Conservation (phyloP, 2,113 vertebrate species). For the Rhinolophus sinicus region DNA sequence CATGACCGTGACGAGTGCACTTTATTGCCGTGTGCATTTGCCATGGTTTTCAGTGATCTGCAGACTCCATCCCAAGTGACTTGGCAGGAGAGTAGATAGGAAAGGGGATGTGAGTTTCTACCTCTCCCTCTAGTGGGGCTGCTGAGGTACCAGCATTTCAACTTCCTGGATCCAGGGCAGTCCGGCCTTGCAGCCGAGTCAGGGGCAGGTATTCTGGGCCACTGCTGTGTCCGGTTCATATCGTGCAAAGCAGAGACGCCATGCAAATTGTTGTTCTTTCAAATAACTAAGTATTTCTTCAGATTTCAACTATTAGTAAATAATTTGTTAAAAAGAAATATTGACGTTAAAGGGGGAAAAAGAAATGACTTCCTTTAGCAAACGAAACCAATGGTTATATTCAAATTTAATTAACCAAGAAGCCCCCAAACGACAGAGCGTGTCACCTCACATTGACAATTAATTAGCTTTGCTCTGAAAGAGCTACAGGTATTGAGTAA, state of each 20-base stretch:
- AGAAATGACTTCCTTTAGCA: constrained; percentile 54
- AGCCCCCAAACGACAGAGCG: constrained; percentile 45
- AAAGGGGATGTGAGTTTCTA: neutral
- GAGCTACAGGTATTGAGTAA: constrained; percentile 64
- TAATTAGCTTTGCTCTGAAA: constrained; percentile 75
- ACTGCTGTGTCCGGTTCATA: neutral
- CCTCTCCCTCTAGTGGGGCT: neutral
- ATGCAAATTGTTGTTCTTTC: neutral
- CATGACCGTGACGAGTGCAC: neutral
- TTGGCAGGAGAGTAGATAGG: too few species aligned
- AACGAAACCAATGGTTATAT: constrained; percentile 55
- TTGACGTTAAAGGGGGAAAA: constrained; percentile 40
- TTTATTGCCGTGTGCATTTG: neutral
- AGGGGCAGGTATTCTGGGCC: neutral
- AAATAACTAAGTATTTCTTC: constrained; percentile 18
- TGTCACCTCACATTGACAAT: constrained; percentile 67
- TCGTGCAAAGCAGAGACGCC: neutral
- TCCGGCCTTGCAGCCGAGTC: neutral
- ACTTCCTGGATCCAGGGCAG: accelerated
- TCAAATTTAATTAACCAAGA: constrained; percentile 72
- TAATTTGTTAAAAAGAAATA: constrained; percentile 51
- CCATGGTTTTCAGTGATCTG: neutral
- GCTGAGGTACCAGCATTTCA: neutral
- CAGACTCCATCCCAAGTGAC: neutral
- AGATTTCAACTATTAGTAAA: constrained; percentile 38